phyloP scores from a whole-genome alignment of 2,888 invertebrate species.

The Operophtera brumata region DNA sequence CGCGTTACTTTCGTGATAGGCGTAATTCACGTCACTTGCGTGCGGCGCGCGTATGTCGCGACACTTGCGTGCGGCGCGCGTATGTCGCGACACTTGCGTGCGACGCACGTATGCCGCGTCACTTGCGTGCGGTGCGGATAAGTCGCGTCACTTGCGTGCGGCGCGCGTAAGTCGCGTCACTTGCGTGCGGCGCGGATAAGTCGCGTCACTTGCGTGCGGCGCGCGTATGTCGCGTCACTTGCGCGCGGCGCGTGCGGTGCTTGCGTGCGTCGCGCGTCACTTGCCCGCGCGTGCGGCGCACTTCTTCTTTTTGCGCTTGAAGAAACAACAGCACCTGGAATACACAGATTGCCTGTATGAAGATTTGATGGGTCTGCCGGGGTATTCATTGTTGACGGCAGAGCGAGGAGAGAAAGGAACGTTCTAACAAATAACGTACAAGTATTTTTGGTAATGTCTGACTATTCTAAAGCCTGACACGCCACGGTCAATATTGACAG shows the following conservation, averaged over 20 bases:
- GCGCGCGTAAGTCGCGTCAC: too few species aligned
- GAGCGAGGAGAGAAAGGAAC: conserved; percentile 10
- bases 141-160: conserved; percentile 31
- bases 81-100: conserved; percentile 33
- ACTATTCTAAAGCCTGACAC: too few species aligned
- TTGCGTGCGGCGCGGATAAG: conserved; percentile 34
- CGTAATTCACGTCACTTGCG: conserved; percentile 38
- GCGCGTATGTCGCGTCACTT: conserved; percentile 59
- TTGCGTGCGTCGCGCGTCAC: conserved; percentile 83
- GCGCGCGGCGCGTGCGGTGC: conserved; percentile 32
- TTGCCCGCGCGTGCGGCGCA: conserved; percentile 90
- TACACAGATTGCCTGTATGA: conserved; percentile 79
- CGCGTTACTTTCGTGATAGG: conserved; percentile 95
- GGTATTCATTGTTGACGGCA: conserved; percentile 48
- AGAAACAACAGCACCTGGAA: conserved; percentile 99
- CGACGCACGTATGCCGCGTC: conserved; percentile 82
- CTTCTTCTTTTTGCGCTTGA: conserved; percentile 99
- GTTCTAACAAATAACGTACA: neutral
- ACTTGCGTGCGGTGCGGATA: conserved; percentile 90
- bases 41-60: conserved; percentile 75
- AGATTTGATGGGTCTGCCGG: conserved; percentile 76
- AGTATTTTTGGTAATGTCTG: neutral
- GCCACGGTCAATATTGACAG: too few species aligned
- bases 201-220: conserved; percentile 94
- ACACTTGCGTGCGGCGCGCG: conserved; percentile 92